Conservation (phyloP, 2,113 vertebrate genomes). For the Lasiurus cinereus region DNA sequence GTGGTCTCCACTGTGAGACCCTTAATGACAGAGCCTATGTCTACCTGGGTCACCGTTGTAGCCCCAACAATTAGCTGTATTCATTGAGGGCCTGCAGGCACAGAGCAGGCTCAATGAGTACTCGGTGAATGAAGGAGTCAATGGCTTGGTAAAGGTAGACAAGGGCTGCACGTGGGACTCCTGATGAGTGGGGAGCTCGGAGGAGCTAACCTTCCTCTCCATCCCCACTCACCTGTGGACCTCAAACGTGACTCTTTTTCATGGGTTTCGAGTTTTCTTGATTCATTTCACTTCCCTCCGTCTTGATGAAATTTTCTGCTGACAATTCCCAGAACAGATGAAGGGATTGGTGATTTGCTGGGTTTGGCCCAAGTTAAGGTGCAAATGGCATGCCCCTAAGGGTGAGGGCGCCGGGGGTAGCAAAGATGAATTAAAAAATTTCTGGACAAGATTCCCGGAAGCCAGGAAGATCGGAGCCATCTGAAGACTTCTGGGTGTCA, state of each 20-base stretch:
- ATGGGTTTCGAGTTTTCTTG: not conserved
- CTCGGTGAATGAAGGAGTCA: accelerated
- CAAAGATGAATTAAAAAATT: not conserved
- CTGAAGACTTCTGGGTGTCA: not conserved
- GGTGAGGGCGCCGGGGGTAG: not conserved
- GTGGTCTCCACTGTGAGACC: accelerated
- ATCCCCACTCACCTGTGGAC: not conserved
- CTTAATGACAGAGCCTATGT: not conserved
- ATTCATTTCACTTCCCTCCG: not conserved
- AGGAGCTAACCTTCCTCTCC: not conserved
- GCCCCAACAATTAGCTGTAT: not conserved
- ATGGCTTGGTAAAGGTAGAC: not conserved
- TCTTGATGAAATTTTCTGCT: not conserved
- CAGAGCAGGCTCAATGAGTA: too few relatives aligned
- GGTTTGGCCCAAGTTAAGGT: not conserved
- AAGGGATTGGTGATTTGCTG: accelerated
- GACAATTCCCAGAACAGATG: too few relatives aligned
- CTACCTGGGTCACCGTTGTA: not conserved
- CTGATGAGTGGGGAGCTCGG: accelerated
- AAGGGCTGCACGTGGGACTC: not conserved
- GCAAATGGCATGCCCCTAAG: not conserved
- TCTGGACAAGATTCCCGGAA: too few relatives aligned
- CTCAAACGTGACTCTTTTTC: not conserved
- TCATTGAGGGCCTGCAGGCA: not conserved
- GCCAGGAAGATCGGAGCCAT: not conserved